Evolutionary conservation across 2,113 vertebrate species (phyloP).

Genomic region (Peromyscus maniculatus): DNA sequence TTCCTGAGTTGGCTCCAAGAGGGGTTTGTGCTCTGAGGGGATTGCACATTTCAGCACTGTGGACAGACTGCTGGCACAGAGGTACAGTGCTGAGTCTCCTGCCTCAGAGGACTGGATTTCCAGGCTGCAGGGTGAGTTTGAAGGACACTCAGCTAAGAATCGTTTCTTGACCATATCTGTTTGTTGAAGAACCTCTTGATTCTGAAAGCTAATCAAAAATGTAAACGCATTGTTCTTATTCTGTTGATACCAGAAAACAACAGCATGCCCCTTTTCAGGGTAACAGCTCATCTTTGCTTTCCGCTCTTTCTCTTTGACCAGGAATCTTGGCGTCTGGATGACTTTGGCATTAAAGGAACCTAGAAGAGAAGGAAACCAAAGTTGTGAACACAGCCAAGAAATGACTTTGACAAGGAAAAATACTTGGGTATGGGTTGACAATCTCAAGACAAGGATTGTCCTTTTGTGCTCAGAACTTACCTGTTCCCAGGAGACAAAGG

Average conservation of each 20-base stretch:
- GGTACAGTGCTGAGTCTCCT: not conserved
- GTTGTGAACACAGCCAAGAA: not conserved
- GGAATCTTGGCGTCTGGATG: constrained; percentile 25
- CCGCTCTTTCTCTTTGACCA: constrained; percentile 21
- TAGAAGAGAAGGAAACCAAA: not conserved
- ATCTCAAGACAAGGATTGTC: not conserved
- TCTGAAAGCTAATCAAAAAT: constrained; percentile 44
- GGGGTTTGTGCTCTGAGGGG: constrained; percentile 12
- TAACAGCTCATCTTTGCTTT: not conserved
- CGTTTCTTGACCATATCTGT: not conserved
- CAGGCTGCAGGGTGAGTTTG: not conserved
- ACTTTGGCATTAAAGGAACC: not conserved
- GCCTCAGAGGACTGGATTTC: not conserved
- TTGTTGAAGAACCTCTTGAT: rapidly evolving
- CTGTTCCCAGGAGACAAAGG: constrained; percentile 1
- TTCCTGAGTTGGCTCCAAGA: not conserved
- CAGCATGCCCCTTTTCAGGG: not conserved
- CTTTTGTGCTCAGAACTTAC: not conserved
- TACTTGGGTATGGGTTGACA: not conserved
- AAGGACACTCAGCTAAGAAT: not conserved
- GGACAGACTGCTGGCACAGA: constrained; percentile 31
- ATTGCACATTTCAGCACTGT: not conserved
- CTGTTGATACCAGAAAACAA: constrained; percentile 57
- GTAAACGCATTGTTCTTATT: not conserved
- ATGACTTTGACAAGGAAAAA: not conserved